phyloP scores from a whole-genome alignment of 2,888 invertebrate species.

The Leptinotarsa tumamoca region DNA sequence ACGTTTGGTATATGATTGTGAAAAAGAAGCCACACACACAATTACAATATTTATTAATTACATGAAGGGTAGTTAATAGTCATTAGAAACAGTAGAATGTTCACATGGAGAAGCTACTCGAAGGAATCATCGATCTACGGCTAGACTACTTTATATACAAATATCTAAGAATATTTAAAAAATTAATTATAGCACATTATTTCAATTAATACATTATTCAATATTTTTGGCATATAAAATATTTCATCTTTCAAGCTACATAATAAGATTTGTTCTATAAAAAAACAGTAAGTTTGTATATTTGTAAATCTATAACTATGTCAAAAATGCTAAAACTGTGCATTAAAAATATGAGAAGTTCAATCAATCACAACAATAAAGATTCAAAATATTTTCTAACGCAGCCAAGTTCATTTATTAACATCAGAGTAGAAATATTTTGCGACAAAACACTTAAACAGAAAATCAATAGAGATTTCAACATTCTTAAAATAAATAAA shows the following conservation, averaged over 20 bases:
- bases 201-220: constrained; percentile 56
- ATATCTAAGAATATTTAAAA: constrained; percentile 52
- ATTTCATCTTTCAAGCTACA: constrained; percentile 56
- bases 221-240: constrained; percentile 64
- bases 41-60: constrained; percentile 32
- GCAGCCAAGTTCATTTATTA: constrained; percentile 25
- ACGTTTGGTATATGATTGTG: neutral
- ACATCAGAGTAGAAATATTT: constrained; percentile 35
- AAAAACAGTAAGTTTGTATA: constrained; percentile 42
- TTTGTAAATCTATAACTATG: constrained; percentile 42
- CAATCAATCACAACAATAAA: constrained; percentile 40
- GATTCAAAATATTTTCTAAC: constrained; percentile 33
- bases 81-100: constrained; percentile 39
- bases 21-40: neutral
- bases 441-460: constrained; percentile 33
- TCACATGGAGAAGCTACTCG: constrained; percentile 35
- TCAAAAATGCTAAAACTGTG: constrained; percentile 42
- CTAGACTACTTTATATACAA: constrained; percentile 53
- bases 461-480: constrained; percentile 28
- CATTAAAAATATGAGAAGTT: constrained; percentile 40
- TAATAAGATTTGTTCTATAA: constrained; percentile 37
- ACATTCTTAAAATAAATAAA: constrained; percentile 38
- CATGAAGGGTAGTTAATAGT: constrained; percentile 41
- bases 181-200: constrained; percentile 58
- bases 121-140: constrained; percentile 35